Conservation (phyloP, 1,140 invertebrate species). For the Berghia stephanieae region DNA sequence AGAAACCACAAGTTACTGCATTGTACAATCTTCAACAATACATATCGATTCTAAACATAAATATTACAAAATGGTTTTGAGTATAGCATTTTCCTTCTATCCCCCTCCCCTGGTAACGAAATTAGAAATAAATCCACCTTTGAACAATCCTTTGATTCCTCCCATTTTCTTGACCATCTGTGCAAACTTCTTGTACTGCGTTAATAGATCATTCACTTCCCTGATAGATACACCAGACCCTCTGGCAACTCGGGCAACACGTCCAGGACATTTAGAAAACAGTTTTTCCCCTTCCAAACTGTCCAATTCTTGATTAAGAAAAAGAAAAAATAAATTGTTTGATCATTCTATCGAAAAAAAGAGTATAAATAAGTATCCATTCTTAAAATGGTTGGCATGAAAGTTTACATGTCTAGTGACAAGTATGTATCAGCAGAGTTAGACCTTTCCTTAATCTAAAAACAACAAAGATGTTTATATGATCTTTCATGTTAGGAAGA, state of each 20-base stretch:
- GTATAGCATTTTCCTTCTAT: no score
- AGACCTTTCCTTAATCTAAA: no score
- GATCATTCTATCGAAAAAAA: neutral
- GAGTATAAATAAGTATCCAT: neutral
- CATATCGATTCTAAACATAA: no score
- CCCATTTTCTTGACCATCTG: slow-evolving; percentile 99
- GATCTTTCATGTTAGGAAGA: no score
- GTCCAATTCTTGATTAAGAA: slow-evolving; percentile 80
- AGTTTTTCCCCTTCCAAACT: slow-evolving; percentile 96
- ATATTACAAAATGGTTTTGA: no score
- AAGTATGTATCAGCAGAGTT: no score
- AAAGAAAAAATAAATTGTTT: neutral
- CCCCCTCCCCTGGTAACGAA: no score
- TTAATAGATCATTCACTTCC: slow-evolving; percentile 97
- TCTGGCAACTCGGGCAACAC: slow-evolving; percentile 87
- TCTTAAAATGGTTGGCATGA: neutral
- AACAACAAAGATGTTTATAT: no score
- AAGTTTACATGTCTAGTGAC: no score
- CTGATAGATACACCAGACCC: slow-evolving; percentile 94
- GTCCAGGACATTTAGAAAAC: slow-evolving; percentile 91
- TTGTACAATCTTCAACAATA: neutral
- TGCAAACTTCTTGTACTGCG: slow-evolving; percentile 99
- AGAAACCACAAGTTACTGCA: neutral
- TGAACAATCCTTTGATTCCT: slow-evolving; percentile 98
- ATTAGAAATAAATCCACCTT: slow-evolving; percentile 71